These are phyloP conservation scores for Enteromius unitaeniatus DNA, from an alignment of 2,797 vertebrate genomes.

Conservation along the genomic window DNA sequence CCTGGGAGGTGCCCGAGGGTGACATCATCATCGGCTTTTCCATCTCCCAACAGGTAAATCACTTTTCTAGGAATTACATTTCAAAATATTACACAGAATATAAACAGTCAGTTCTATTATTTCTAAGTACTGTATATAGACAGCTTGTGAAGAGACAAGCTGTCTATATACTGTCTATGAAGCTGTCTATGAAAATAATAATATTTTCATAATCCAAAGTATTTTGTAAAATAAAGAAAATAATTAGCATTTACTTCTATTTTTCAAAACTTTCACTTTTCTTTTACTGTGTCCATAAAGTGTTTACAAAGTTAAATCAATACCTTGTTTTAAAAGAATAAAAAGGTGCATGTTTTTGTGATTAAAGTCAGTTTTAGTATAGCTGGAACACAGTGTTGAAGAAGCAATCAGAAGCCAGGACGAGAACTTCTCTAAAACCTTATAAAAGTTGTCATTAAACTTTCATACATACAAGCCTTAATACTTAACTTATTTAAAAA, in stretches of 20 bases:
- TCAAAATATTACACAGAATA: neutral
- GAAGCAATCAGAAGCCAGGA: neutral
- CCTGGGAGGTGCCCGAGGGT: conserved; percentile 97
- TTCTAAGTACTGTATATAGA: neutral
- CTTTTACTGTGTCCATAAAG: neutral
- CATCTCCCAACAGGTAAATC: conserved; percentile 92
- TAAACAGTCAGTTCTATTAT: neutral
- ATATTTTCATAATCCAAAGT: neutral
- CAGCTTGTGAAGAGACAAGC: neutral
- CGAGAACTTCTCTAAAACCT: neutral
- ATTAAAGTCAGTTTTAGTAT: neutral
- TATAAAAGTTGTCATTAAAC: neutral
- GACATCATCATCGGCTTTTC: conserved; percentile 97
- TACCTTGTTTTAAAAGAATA: neutral
- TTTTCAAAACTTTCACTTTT: neutral
- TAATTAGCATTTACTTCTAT: neutral
- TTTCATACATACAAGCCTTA: neutral
- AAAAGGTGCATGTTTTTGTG: neutral
- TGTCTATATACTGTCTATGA: no score
- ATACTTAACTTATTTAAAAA: neutral
- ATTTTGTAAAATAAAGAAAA: neutral
- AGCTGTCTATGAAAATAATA: no score
- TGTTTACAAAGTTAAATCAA: neutral
- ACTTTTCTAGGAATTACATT: neutral
- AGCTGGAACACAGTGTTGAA: neutral